phyloP scores from a whole-genome alignment of 2,797 vertebrate species.

The Acomys russatus region DNA sequence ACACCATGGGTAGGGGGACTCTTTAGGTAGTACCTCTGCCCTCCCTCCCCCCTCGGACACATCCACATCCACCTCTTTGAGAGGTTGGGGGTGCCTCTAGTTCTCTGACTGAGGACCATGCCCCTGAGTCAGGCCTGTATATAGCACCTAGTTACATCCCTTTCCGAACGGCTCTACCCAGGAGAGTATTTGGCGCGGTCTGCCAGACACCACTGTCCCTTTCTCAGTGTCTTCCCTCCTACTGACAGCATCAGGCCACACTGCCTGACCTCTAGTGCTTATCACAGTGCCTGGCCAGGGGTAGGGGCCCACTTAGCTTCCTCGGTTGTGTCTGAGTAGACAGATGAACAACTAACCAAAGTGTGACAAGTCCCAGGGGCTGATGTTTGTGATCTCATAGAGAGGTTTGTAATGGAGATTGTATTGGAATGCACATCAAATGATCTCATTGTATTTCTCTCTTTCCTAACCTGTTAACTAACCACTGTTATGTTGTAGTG shows the following conservation, averaged over 20 bases:
- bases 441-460: neutral
- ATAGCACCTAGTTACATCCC: neutral
- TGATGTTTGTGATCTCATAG: neutral
- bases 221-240: neutral
- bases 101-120: neutral
- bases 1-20: neutral
- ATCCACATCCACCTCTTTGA: neutral
- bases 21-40: neutral
- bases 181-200: neutral
- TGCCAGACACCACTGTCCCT: accelerated
- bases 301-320: neutral
- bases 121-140: slow-evolving; percentile 59
- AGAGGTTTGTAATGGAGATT: neutral
- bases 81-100: neutral
- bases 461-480: neutral
- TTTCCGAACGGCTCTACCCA: neutral
- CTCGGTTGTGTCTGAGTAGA: neutral
- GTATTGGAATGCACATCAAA: neutral
- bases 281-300: slow-evolving; percentile 31
- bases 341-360: neutral
- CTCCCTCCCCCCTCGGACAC: neutral
- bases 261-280: slow-evolving; percentile 9
- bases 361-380: neutral
- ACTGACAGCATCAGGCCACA: neutral
- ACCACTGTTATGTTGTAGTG: neutral